Evolutionary conservation across 2,888 invertebrate species (phyloP), one percentile per base, ranked within the genome.

Genomic region (Heteromurus nitidus): DNA sequence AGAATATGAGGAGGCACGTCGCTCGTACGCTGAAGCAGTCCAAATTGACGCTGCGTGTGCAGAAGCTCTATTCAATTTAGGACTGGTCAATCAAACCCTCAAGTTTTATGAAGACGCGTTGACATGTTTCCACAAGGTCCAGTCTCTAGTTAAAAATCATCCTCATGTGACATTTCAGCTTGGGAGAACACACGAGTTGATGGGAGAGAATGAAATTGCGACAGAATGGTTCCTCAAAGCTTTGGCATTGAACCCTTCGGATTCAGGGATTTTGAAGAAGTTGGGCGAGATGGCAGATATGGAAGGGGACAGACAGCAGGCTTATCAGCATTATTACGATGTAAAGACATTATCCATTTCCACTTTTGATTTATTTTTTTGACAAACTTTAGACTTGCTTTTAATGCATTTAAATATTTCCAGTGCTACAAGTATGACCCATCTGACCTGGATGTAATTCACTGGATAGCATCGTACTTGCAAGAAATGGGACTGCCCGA

Each of bases 251-350:
- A 93, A 94, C 24, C 94, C 97, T 0, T 95, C 96, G 87, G 99
- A 99, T 90, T 95, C 97, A 0, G 94, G 94, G 50, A 93, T 98
- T 64, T 92, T 98, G 64, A 94, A 95, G 88, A 95, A 96, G 88
- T 92, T 98, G 74, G 99, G 97, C 0, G 93, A 95, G 88, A 92
- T 99, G 88, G 96, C 96, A 89, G 96, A 96, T 88, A 93, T 92
- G 80, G 93, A 95, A 88, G 97, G 96, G 1, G 99, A 99, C 90
- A 94, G 96, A 86, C 95, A 95, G 87, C 95, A 95, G 89, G 96
- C 96, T 0, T 94, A 94, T 90, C 94, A 95, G 88, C 95, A 94
- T 89, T 93, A 95, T 88, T 92, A 92, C 88, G 95, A 95, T 89
- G 95, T 94, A 89, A n/a, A n/a, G n/a, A n/a, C n/a, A n/a, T n/a